These are phyloP conservation scores for Tetragonisca angustula DNA, from an alignment of 2,888 invertebrate species.

Conservation along the genomic window DNA sequence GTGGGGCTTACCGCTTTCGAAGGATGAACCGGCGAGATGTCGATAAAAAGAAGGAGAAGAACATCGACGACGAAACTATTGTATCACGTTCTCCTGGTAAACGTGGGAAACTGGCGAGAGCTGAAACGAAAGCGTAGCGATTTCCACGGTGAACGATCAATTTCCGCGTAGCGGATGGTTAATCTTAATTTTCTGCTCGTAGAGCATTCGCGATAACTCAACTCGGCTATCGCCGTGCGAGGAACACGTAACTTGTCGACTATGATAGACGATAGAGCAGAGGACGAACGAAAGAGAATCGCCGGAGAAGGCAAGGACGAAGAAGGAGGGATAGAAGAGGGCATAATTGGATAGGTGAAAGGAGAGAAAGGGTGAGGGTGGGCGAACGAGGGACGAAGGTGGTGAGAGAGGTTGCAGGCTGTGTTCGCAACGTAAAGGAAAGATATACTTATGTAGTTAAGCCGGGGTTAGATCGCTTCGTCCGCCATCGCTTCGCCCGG, in stretches of 20 bases:
- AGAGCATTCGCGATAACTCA: background rate
- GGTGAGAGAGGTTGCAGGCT: conserved; percentile 65
- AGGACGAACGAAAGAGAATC: conserved; percentile 23
- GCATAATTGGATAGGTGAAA: conserved; percentile 57
- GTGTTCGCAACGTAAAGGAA: conserved; percentile 77
- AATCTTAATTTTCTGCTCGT: background rate
- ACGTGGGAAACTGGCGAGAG: background rate
- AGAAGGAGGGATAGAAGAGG: conserved; percentile 58
- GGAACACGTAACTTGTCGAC: background rate
- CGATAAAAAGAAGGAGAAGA: conserved; percentile 22
- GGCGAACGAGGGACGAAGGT: conserved; percentile 54
- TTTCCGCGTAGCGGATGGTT: background rate
- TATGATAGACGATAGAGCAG: background rate
- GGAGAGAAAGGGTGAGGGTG: conserved; percentile 36
- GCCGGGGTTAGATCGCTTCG: conserved; percentile 77
- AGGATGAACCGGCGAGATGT: conserved; percentile 18
- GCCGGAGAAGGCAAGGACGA: conserved; percentile 1
- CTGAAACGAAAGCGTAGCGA: background rate
- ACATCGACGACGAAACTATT: conserved; percentile 34
- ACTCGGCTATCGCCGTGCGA: background rate
- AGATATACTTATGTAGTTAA: conserved; percentile 82
- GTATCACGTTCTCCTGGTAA: background rate
- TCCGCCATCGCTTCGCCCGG: conserved; percentile 79
- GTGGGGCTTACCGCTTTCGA: conserved; percentile 18
- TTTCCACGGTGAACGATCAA: background rate